Evolutionary conservation across 2,888 invertebrate species (phyloP).

Genomic region (Eupithecia subumbrata): DNA sequence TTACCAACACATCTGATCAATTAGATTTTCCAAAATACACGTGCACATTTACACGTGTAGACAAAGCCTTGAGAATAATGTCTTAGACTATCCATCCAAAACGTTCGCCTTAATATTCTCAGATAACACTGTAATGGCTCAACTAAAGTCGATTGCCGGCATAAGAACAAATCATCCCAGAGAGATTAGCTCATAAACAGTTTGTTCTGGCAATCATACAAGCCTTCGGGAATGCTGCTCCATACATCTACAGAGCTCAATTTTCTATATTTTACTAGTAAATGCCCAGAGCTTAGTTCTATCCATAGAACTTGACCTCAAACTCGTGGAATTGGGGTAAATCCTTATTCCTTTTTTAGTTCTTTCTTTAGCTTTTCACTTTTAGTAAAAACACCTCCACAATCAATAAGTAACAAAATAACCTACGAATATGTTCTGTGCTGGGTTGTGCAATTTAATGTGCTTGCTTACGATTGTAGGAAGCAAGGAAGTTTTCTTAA

Average conservation of each 20-base stretch:
- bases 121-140: conserved; percentile 20
- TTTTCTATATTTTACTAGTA: conserved; percentile 1
- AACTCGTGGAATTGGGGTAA: neutral
- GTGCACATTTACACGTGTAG: neutral
- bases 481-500: no score
- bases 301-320: neutral
- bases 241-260: neutral
- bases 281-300: neutral
- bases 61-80: neutral
- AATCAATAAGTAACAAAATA: neutral
- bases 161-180: conserved; percentile 31
- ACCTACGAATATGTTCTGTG: neutral
- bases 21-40: neutral
- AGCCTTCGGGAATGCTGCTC: conserved; percentile 29
- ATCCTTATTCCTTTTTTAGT: neutral
- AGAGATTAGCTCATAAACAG: conserved; percentile 37
- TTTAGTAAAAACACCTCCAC: neutral
- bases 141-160: conserved; percentile 20
- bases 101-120: conserved; percentile 11
- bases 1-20: neutral
- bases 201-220: conserved; percentile 25
- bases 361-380: neutral
- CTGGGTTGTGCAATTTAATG: neutral
- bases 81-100: neutral
- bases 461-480: no score